phyloP scores from a whole-genome alignment of 2,797 vertebrate species.

The Galago senegalensis region DNA sequence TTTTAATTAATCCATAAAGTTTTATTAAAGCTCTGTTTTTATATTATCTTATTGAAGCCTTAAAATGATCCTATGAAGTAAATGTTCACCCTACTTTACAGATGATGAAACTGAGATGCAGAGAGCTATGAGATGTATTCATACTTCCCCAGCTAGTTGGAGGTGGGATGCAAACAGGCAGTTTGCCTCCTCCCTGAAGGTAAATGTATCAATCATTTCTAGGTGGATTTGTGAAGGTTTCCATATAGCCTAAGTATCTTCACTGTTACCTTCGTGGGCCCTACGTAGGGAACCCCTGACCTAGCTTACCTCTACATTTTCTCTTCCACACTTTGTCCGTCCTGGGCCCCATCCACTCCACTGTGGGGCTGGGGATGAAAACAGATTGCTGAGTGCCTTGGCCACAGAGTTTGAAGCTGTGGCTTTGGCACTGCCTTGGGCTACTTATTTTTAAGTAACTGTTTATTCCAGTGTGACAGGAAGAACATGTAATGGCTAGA shows the following conservation, averaged over 20 bases:
- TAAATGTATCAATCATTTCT: background rate
- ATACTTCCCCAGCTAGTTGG: background rate
- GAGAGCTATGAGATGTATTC: fast-evolving
- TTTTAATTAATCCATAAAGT: background rate
- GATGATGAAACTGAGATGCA: background rate
- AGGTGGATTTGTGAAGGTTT: background rate
- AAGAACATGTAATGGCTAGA: constrained; percentile 44
- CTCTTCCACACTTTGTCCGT: background rate
- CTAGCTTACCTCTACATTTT: background rate
- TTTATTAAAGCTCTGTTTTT: background rate
- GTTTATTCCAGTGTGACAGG: constrained; percentile 2
- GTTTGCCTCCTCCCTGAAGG: background rate
- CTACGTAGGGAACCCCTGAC: background rate
- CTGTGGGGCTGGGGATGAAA: no score
- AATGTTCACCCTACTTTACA: background rate
- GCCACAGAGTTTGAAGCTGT: background rate
- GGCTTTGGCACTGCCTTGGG: background rate
- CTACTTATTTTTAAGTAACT: constrained; percentile 40
- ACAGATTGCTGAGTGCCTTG: background rate
- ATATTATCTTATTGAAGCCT: background rate
- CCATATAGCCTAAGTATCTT: background rate
- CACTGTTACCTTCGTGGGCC: background rate
- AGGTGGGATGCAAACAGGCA: background rate
- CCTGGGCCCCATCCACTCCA: fast-evolving
- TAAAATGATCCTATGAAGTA: background rate